Evolutionary conservation across 2,113 vertebrate genomes (phyloP), one percentile per base, ranked within the genome.

Genomic region (Natator depressus): DNA sequence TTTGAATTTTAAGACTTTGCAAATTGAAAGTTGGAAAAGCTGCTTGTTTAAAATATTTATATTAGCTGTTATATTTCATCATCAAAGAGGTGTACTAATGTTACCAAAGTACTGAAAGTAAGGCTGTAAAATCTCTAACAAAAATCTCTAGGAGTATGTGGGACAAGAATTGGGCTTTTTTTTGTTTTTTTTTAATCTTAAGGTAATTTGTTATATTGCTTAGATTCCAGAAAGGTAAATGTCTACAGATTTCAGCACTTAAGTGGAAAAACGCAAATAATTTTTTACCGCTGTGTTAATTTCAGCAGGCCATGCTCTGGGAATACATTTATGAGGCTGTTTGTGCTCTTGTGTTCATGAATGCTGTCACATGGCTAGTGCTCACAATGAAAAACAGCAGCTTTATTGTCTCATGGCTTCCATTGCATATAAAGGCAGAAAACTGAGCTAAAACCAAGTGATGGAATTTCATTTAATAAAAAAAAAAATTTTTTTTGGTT

Each of bases 381-480:
- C 4, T 1, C 83, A 85, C 90, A 83, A 84, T 82, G 69, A 78
- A 93, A 81, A 46, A 54, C 94, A 92, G 57, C 57, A 46, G 42
- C 78, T 92, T 91, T 10, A 88, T 62, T 78, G 85, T 93, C 93
- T 96, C 53, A 85, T 94, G 84, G 79, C 25, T 93, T 13, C 8
- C 82, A 51, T 84, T 78, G 29, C 35, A 16, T 55, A 20, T 65
- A 82, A 92, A 93, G 85, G 57, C 24, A 80, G 92, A 87, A 95
- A 59, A 35, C 54, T 13, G 80, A 83, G 79, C 88, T 76, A 87
- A 87, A 93, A 72, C 2, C 0, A 0, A 17, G 13, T 62, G 4
- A 57, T 84, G 89, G 10, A 20, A 38, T 38, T 88, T 80, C 50
- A 87, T 80, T 82, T 88, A 22, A 13, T 13, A 53, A 76, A 86